These are phyloP conservation scores for Scortum barcoo DNA, from an alignment of 2,113 vertebrate genomes.

Conservation along the genomic window DNA sequence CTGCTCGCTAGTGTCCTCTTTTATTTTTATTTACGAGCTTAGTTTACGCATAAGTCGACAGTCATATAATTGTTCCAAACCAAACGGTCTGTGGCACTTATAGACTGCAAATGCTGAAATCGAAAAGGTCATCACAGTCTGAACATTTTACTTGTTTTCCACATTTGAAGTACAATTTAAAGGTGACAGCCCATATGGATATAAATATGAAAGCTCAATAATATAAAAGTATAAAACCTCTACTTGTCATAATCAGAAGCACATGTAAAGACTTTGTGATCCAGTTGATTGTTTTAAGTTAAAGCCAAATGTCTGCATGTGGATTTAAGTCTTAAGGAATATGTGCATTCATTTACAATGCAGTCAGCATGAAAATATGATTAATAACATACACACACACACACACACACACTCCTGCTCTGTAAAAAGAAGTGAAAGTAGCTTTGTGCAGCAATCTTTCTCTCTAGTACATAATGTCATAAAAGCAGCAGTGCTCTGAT, in stretches of 20 bases:
- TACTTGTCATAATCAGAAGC: background rate
- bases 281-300: background rate
- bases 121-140: too few relatives aligned
- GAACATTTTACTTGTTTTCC: too few relatives aligned
- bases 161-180: background rate
- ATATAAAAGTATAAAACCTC: background rate
- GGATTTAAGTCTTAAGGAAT: background rate
- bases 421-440: constrained; percentile 22
- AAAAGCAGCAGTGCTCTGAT: constrained; percentile 70
- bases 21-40: background rate
- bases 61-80: background rate
- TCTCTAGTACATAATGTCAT: constrained; percentile 44
- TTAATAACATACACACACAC: background rate
- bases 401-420: background rate
- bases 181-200: background rate
- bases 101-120: background rate
- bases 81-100: background rate
- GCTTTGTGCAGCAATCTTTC: constrained; percentile 29
- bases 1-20: too few relatives aligned
- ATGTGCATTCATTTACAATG: background rate
- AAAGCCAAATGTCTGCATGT: background rate
- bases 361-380: background rate
- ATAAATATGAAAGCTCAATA: background rate
- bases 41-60: background rate
- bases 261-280: background rate